phyloP scores from a whole-genome alignment of 2,113 vertebrate species.

The Odobenus rosmarus region DNA sequence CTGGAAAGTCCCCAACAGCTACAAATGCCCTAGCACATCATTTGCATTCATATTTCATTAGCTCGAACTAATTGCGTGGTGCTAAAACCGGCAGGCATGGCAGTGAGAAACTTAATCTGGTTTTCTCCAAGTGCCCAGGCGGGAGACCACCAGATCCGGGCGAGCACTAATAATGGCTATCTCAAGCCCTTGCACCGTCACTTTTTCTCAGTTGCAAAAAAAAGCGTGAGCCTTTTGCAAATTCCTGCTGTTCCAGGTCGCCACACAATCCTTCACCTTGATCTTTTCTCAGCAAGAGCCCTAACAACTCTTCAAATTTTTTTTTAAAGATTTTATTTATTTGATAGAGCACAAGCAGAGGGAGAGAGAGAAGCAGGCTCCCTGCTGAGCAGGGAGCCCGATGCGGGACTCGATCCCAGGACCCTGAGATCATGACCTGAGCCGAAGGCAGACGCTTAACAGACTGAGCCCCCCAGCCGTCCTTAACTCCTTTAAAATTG shows the following conservation, averaged over 20 bases:
- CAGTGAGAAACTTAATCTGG: neutral
- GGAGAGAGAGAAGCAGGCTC: too few relatives aligned
- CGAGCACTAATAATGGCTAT: neutral
- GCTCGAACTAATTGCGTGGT: neutral
- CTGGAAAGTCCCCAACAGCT: neutral
- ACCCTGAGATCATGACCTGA: too few relatives aligned
- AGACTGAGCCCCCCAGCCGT: neutral
- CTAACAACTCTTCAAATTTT: neutral
- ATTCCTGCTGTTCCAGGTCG: neutral
- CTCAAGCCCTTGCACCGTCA: neutral
- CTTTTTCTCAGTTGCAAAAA: neutral
- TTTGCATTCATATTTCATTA: neutral
- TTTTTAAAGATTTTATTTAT: too few relatives aligned
- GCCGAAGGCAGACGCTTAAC: neutral
- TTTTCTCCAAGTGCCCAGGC: neutral
- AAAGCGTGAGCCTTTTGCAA: neutral
- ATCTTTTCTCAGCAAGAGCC: neutral
- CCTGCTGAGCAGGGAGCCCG: too few relatives aligned
- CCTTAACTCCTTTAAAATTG: too few relatives aligned
- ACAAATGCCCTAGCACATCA: neutral
- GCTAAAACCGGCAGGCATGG: neutral
- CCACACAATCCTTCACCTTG: neutral
- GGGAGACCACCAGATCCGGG: neutral
- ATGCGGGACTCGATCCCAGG: too few relatives aligned
- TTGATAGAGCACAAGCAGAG: too few relatives aligned